Evolutionary conservation across 30 jellyfish, hydroid and myxozoan genomes (phyloP).

Genomic region (Chrysaora quinquecirrha): DNA sequence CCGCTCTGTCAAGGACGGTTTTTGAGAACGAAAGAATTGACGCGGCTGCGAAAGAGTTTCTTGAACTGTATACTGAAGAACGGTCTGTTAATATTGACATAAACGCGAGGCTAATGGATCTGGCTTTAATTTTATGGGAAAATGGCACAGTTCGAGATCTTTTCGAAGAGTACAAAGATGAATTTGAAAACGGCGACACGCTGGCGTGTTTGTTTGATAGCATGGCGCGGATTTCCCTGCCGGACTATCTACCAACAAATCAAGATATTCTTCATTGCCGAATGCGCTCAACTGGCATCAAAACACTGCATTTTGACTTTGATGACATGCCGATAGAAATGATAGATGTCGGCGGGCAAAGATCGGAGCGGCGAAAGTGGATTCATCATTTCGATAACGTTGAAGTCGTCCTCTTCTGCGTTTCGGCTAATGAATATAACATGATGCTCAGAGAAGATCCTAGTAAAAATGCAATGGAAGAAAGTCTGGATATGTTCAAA

Average conservation of each 20-base stretch:
- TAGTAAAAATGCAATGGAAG: conserved; percentile 39
- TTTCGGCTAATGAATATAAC: conserved; percentile 44
- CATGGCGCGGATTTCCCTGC: conserved; percentile 13
- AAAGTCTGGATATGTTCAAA: conserved; percentile 62
- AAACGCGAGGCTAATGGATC: conserved; percentile 8
- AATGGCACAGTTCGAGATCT: background rate
- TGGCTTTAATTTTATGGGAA: conserved; percentile 25
- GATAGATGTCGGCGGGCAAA: conserved; percentile 77
- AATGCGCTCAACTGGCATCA: conserved; percentile 65
- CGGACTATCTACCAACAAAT: conserved; percentile 54
- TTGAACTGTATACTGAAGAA: background rate
- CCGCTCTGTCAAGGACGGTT: background rate
- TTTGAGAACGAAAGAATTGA: background rate
- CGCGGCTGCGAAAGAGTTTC: conserved; percentile 15
- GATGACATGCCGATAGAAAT: conserved; percentile 39
- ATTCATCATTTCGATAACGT: conserved; percentile 63
- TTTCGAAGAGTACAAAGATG: background rate
- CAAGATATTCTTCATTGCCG: conserved; percentile 67
- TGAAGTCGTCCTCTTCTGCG: conserved; percentile 64
- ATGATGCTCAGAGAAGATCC: conserved; percentile 46
- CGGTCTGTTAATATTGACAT: background rate
- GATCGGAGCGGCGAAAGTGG: conserved; percentile 84
- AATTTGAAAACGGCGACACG: conserved; percentile 39
- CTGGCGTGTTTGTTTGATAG: conserved; percentile 21
- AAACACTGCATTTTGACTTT: conserved; percentile 32